These are phyloP conservation scores for Drosophila nigromelanica DNA, from an alignment of 1,140 invertebrate species.

Conservation along the genomic window DNA sequence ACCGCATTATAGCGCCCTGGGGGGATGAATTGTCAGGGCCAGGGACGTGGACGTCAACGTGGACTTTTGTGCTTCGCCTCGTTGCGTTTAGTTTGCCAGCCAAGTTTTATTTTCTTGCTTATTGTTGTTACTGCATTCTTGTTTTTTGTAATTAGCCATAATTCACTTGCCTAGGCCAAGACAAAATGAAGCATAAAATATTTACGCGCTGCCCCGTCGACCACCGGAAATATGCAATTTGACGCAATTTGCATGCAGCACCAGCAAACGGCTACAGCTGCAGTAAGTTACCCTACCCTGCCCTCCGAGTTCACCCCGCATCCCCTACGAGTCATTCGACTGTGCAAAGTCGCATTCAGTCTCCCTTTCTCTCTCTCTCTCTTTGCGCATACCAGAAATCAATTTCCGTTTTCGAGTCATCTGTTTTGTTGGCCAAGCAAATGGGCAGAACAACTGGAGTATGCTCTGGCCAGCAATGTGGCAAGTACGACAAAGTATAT, in stretches of 20 bases:
- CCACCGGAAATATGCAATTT: conserved; percentile 81
- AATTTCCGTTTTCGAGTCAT: conserved; percentile 65
- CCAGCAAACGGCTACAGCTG: conserved; percentile 19
- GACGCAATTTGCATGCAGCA: conserved; percentile 77
- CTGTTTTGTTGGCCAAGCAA: conserved; percentile 19
- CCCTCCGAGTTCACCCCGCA: too few species aligned
- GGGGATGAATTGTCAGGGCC: conserved; percentile 62
- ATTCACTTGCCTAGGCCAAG: conserved; percentile 77
- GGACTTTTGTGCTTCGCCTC: conserved; percentile 23
- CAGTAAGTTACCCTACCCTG: conserved; percentile 25
- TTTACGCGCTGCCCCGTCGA: conserved; percentile 64
- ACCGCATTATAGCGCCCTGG: conserved; percentile 76
- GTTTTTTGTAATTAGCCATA: conserved; percentile 75
- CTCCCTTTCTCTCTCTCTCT: not conserved
- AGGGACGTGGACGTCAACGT: not conserved
- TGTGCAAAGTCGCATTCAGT: conserved; percentile 20
- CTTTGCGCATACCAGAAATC: conserved; percentile 63
- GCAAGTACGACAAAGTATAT: not conserved
- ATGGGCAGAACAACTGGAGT: conserved; percentile 29
- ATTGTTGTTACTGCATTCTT: conserved; percentile 8
- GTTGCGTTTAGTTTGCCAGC: conserved; percentile 23
- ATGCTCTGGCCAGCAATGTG: conserved; percentile 4
- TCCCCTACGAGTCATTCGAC: conserved; percentile 8
- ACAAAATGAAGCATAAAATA: conserved; percentile 82
- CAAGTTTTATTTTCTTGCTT: conserved; percentile 25